Conservation (phyloP, 2,888 invertebrate genomes). For the Apodemia duryi region DNA sequence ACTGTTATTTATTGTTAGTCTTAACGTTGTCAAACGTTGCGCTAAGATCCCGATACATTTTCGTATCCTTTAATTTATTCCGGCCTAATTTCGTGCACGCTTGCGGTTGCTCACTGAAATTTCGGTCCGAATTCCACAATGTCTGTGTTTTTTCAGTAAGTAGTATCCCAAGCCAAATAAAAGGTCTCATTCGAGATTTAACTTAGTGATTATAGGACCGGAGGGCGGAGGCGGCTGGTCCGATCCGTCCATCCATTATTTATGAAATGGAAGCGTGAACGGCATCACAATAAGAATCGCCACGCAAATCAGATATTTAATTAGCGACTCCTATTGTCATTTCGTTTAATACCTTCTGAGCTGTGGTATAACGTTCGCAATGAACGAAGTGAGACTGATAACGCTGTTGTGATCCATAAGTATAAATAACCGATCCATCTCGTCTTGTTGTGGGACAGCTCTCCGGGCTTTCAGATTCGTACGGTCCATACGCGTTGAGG, state of each 20-base stretch:
- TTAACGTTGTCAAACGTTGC: conserved; percentile 19
- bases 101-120: conserved; percentile 45
- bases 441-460: conserved; percentile 20
- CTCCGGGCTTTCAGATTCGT: conserved; percentile 25
- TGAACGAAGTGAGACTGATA: conserved; percentile 79
- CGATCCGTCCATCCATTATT: conserved; percentile 51
- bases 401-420: conserved; percentile 60
- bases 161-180: conserved; percentile 45
- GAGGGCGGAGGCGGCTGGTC: conserved; percentile 59
- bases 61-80: conserved; percentile 36
- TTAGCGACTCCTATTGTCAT: conserved; percentile 47
- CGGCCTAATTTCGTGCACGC: conserved; percentile 47
- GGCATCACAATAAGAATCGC: conserved; percentile 41
- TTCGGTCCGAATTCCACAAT: conserved; percentile 33
- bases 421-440: conserved; percentile 30
- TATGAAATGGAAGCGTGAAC: conserved; percentile 50
- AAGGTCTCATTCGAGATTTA: conserved; percentile 53
- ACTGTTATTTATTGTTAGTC: conserved; percentile 22
- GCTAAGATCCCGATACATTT: conserved; percentile 16
- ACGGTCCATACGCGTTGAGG: conserved; percentile 24
- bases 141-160: conserved; percentile 41
- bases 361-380: conserved; percentile 68
- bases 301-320: conserved; percentile 30
- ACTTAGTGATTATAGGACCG: conserved; percentile 49
- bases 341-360: conserved; percentile 46